Conservation (phyloP, 2,113 vertebrate genomes). For the Ovis aries region ARS-UI_Ramb_v3.0 NC_056071.1:29345501-29346000, state of each 20-base stretch:
- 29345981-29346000: too few species aligned
- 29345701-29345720: neutral
- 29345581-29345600: neutral
- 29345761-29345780: neutral
- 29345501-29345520: neutral
- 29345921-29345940: too few species aligned
- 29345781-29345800: neutral
- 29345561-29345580: neutral
- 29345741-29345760: neutral
- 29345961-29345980: too few species aligned
- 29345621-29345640: neutral
- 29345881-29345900: neutral
- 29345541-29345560: neutral
- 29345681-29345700: neutral
- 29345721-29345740: neutral
- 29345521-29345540: neutral
- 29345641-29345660: neutral
- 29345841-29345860: neutral
- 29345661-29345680: neutral
- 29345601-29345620: neutral
- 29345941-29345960: too few species aligned
- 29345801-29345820: neutral
- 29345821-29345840: neutral
- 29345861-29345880: neutral
- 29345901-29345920: too few species aligned